A percentile compares a stretch with the other conserved stretches of the same genome.
Conservation (phyloP, 2,113 vertebrate genomes). For the Saguinus midas region DNA sequence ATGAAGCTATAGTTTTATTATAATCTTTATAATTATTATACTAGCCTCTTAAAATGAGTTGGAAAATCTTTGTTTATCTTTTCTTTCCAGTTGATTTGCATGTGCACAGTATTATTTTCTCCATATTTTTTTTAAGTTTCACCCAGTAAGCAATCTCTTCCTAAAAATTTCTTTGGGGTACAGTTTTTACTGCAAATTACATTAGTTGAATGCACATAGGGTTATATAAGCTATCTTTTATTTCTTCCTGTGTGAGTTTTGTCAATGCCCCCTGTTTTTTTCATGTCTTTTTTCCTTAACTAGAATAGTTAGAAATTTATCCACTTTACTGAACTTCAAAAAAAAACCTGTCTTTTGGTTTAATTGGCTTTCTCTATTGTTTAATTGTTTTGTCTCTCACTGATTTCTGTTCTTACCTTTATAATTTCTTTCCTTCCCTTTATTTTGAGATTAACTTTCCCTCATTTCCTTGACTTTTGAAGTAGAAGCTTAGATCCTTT, state of each 20-base stretch:
- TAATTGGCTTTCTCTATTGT: not conserved
- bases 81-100: not conserved
- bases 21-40: not conserved
- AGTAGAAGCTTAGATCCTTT: not conserved
- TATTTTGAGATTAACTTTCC: not conserved
- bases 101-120: not conserved
- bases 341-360: not conserved
- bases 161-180: not conserved
- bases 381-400: not conserved
- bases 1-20: not conserved
- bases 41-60: not conserved
- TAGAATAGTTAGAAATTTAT: not conserved
- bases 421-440: not conserved
- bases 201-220: not conserved
- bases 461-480: not conserved
- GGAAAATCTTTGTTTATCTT: not conserved
- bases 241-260: not conserved
- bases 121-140: not conserved
- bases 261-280: not conserved
- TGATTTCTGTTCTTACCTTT: not conserved
- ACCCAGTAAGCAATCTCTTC: not conserved
- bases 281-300: not conserved
- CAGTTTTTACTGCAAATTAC: not conserved
- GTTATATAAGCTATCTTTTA: fast-evolving
- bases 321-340: not conserved